Conservation (phyloP, 2,797 vertebrate species). For the Gadopsis marmoratus region DNA sequence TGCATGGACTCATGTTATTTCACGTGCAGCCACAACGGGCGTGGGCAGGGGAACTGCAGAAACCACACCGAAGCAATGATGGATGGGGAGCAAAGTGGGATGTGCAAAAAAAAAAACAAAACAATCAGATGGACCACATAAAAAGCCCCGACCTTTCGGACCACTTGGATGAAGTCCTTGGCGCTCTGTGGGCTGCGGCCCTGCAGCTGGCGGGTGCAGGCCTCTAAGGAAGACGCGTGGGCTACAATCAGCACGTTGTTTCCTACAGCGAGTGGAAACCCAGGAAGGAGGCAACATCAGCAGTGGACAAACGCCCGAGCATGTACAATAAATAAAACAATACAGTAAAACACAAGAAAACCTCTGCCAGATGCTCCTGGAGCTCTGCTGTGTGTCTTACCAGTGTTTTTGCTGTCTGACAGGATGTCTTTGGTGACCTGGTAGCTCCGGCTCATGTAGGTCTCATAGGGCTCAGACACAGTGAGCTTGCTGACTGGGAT, state of each 20-base stretch:
- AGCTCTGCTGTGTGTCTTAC: slow-evolving; percentile 69
- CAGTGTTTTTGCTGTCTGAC: slow-evolving; percentile 93
- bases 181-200: slow-evolving; percentile 92
- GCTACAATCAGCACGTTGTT: slow-evolving; percentile 96
- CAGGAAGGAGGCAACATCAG: slow-evolving; percentile 48
- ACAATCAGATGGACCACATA: neutral
- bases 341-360: neutral
- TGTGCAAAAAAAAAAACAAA: neutral
- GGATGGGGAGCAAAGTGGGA: neutral
- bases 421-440: slow-evolving; percentile 97
- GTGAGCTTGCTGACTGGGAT: slow-evolving; percentile 92
- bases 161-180: slow-evolving; percentile 98
- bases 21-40: neutral
- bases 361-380: neutral
- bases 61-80: slow-evolving; percentile 14
- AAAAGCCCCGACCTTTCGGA: slow-evolving; percentile 89
- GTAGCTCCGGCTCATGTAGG: slow-evolving; percentile 94
- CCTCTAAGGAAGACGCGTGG: slow-evolving; percentile 95
- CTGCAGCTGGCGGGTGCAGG: slow-evolving; percentile 96
- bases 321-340: slow-evolving; percentile 26
- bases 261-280: slow-evolving; percentile 81
- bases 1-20: neutral
- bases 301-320: slow-evolving; percentile 31
- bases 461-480: slow-evolving; percentile 94
- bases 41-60: neutral